phyloP scores from a whole-genome alignment of 2,797 vertebrate genomes.

The Chromobotia macracanthus region DNA sequence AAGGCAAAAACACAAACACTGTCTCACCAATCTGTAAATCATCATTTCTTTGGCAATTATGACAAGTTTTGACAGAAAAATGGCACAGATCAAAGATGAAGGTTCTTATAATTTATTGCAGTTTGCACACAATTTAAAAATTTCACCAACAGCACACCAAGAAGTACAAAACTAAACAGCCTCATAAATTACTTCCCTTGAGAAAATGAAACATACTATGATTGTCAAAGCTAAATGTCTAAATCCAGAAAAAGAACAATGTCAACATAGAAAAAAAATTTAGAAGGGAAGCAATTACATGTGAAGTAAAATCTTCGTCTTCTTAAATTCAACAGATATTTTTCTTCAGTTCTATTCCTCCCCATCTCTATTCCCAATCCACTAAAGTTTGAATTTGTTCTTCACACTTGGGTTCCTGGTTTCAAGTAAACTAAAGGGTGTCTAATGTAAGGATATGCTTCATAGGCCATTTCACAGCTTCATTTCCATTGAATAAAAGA shows the following conservation, averaged over 20 bases:
- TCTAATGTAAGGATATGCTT: conserved; percentile 79
- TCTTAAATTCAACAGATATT: conserved; percentile 66
- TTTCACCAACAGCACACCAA: conserved; percentile 99
- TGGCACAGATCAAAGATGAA: conserved; percentile 73
- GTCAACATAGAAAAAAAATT: conserved; percentile 80
- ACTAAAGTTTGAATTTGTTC: conserved; percentile 54
- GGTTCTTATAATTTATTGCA: conserved; percentile 99
- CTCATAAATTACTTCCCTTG: conserved; percentile 98
- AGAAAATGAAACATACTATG: conserved; percentile 96
- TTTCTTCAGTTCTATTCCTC: conserved; percentile 45
- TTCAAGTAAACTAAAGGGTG: conserved; percentile 96
- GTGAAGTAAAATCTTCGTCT: conserved; percentile 85
- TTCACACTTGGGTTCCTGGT: conserved; percentile 70
- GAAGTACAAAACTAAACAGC: conserved; percentile 99
- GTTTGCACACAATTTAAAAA: conserved; percentile 99
- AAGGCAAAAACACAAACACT: conserved; percentile 51
- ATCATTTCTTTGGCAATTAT: conserved; percentile 39
- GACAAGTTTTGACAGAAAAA: conserved; percentile 40
- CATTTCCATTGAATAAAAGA: conserved; percentile 76
- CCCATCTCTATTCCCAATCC: too few relatives aligned
- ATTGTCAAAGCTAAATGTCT: conserved; percentile 99
- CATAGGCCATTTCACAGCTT: conserved; percentile 93
- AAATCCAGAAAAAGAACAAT: conserved; percentile 83
- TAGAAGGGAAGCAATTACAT: conserved; percentile 81
- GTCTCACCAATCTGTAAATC: conserved; percentile 50